These are phyloP conservation scores for Orthonyx spaldingii DNA, from an alignment of 2,113 vertebrate species.

Conservation along the genomic window DNA sequence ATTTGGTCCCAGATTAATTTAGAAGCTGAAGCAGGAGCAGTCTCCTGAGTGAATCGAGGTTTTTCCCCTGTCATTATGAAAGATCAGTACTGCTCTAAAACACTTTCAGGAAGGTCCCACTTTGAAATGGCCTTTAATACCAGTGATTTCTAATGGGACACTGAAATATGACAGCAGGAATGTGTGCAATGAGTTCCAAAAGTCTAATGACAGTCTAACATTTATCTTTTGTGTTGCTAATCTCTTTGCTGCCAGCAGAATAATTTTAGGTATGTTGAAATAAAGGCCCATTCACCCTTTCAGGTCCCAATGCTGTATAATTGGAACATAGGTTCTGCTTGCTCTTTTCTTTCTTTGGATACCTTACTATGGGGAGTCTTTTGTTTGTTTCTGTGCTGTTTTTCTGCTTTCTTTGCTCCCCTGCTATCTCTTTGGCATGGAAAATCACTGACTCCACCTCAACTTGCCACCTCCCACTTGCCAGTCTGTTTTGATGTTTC, in stretches of 20 bases:
- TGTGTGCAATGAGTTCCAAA: background rate
- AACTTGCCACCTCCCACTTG: background rate
- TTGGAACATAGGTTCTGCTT: background rate
- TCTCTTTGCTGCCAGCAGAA: constrained; percentile 13
- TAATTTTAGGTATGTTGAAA: constrained; percentile 15
- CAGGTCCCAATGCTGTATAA: background rate
- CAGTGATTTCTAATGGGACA: constrained; percentile 49
- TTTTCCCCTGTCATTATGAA: constrained; percentile 8
- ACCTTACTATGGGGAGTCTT: background rate
- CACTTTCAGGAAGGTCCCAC: background rate
- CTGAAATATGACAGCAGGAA: constrained; percentile 31
- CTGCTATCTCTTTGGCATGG: background rate
- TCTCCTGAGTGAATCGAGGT: background rate
- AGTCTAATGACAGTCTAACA: constrained; percentile 30
- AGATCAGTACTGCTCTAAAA: constrained; percentile 34
- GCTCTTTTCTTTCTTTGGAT: background rate
- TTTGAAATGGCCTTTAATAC: constrained; percentile 49
- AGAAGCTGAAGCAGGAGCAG: constrained; percentile 21
- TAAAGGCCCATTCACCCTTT: background rate
- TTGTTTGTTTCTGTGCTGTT: background rate
- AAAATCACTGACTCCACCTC: background rate
- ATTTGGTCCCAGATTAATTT: constrained; percentile 66
- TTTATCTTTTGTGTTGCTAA: constrained; percentile 38
- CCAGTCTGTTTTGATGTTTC: background rate
- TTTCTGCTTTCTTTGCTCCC: background rate